phyloP scores from a whole-genome alignment of 2,888 invertebrate genomes.

The Pyrrhia umbra region DNA sequence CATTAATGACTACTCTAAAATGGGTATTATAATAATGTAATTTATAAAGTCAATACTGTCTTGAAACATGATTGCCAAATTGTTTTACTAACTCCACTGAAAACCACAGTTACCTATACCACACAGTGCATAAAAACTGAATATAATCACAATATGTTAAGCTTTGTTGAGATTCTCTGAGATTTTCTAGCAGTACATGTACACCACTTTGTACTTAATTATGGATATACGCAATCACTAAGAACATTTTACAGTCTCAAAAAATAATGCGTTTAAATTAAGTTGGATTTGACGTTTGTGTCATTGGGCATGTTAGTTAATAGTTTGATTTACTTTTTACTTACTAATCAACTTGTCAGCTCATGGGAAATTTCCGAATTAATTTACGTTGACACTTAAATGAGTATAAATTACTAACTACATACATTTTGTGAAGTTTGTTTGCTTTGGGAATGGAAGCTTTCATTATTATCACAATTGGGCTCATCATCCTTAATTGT shows the following conservation, averaged over 20 bases:
- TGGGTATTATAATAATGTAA: not conserved
- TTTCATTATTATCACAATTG: not conserved
- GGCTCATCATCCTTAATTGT: not conserved
- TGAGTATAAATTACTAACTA: not conserved
- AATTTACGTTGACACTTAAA: too few relatives aligned
- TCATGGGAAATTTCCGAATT: not conserved
- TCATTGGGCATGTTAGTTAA: not conserved
- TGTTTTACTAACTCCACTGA: too few relatives aligned
- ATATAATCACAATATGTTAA: not conserved
- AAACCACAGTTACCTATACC: too few relatives aligned
- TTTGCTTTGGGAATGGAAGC: not conserved
- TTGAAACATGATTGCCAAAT: too few relatives aligned
- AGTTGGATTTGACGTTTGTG: constrained; percentile 5
- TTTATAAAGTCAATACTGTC: too few relatives aligned
- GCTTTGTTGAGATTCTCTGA: too few relatives aligned
- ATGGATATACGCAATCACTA: too few relatives aligned
- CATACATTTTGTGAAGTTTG: constrained; percentile 4
- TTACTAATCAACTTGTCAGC: constrained; percentile 2
- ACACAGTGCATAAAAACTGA: not conserved
- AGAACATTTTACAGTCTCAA: too few relatives aligned
- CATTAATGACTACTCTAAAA: not conserved
- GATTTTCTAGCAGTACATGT: too few relatives aligned
- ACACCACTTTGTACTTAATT: too few relatives aligned
- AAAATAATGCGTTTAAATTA: not conserved
- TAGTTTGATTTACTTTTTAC: constrained; percentile 5